Conservation (phyloP, 2,888 invertebrate species). For the Leucophenga montana region DNA sequence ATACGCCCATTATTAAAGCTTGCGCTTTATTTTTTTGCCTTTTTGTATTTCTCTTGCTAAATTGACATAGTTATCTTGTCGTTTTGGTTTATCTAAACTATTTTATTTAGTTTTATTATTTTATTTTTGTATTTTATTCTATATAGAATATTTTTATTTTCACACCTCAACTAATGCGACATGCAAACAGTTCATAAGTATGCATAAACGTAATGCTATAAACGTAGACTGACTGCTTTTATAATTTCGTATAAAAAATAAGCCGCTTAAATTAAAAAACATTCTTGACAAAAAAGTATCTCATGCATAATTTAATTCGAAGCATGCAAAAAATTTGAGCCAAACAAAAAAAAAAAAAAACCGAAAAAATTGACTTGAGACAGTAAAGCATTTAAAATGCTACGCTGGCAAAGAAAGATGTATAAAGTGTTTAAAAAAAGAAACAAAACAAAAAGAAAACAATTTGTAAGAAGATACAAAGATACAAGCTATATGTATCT, state of each 20-base stretch:
- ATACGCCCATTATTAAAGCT: no score
- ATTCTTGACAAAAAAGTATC: neutral
- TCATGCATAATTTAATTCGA: conserved; percentile 14
- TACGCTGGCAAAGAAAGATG: no score
- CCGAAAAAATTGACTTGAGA: no score
- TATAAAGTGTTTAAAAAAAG: no score
- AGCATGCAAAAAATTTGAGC: neutral
- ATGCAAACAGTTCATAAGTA: no score
- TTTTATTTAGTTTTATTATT: neutral
- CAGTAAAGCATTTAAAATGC: no score
- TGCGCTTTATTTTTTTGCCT: no score
- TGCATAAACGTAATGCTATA: neutral
- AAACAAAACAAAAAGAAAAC: no score
- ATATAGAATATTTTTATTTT: neutral
- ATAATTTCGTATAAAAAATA: neutral
- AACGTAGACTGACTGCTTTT: neutral
- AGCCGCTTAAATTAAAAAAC: neutral
- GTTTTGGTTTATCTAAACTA: neutral
- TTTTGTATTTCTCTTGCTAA: no score
- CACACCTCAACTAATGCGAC: conserved; percentile 9
- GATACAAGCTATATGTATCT: no score
- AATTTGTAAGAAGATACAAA: no score
- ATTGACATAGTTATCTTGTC: no score
- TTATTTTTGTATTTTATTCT: neutral
- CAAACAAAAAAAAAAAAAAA: neutral